A percentile compares a stretch with the other conserved stretches of the same genome.
Evolutionary conservation across 2,888 invertebrate genomes (phyloP).

Genomic region (Cosmorhoe ocellata): DNA sequence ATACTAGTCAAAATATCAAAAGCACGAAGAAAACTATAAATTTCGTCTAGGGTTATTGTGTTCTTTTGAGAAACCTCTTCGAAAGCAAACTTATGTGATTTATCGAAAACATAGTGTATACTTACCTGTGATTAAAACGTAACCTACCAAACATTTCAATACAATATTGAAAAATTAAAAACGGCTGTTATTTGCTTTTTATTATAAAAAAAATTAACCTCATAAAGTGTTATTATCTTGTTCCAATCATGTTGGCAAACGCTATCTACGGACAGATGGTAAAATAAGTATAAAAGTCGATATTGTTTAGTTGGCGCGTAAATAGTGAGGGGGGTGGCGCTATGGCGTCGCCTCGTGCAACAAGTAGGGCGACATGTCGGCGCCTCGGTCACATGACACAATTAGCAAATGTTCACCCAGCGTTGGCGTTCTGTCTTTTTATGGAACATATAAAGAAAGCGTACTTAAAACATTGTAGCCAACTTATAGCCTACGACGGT

Average conservation of each 20-base stretch:
- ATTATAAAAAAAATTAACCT: no score
- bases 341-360: conserved; percentile 52
- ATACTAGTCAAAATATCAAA: no score
- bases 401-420: conserved; percentile 34
- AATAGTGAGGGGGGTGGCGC: conserved; percentile 50
- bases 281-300: conserved; percentile 45
- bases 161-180: no score
- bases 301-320: conserved; percentile 57
- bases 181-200: no score
- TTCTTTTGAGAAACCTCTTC: no score
- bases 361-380: conserved; percentile 74
- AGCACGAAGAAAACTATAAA: no score
- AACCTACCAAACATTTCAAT: no score
- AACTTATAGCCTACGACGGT: conserved; percentile 12
- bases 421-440: conserved; percentile 30
- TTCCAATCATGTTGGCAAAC: neutral
- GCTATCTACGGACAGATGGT: conserved; percentile 37
- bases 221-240: no score
- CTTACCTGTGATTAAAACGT: no score
- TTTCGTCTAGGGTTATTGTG: no score
- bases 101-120: no score
- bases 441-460: conserved; percentile 28
- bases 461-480: conserved; percentile 23
- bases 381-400: conserved; percentile 46
- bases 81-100: no score